These are phyloP conservation scores for Pipistrellus pipistrellus DNA, from an alignment of 2,797 vertebrate species.

Conservation along the genomic window DNA sequence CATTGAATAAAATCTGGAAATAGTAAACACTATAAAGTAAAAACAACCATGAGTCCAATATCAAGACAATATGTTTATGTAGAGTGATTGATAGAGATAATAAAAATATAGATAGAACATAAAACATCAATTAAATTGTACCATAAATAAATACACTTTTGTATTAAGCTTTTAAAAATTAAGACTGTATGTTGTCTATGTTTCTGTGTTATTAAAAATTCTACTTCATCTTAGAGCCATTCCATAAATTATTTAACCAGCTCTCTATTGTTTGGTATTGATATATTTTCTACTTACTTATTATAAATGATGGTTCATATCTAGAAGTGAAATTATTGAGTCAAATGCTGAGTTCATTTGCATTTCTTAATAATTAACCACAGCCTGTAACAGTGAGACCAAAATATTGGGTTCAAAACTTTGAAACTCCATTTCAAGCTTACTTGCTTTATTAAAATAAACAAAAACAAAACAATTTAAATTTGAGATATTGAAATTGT, in stretches of 20 bases:
- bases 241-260: constrained; percentile 47
- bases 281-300: constrained; percentile 64
- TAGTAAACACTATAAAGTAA: not conserved
- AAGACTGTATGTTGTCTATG: not conserved
- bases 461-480: not conserved
- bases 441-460: not conserved
- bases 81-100: not conserved
- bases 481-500: not conserved
- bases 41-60: not conserved
- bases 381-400: not conserved
- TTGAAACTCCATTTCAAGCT: not conserved
- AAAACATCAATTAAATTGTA: constrained; percentile 51
- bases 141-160: not conserved
- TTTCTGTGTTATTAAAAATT: constrained; percentile 55
- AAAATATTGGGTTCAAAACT: constrained; percentile 7
- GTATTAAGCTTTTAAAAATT: constrained; percentile 34
- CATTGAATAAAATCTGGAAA: constrained; percentile 11
- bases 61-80: not conserved
- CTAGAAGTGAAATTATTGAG: constrained; percentile 21
- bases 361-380: constrained; percentile 58
- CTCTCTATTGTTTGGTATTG: constrained; percentile 36
- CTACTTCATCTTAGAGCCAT: not conserved
- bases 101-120: not conserved
- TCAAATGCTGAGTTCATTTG: constrained; percentile 10
- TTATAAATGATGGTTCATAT: constrained; percentile 39